Conservation (phyloP, 2,888 invertebrate species). For the Thelaira solivaga region DNA sequence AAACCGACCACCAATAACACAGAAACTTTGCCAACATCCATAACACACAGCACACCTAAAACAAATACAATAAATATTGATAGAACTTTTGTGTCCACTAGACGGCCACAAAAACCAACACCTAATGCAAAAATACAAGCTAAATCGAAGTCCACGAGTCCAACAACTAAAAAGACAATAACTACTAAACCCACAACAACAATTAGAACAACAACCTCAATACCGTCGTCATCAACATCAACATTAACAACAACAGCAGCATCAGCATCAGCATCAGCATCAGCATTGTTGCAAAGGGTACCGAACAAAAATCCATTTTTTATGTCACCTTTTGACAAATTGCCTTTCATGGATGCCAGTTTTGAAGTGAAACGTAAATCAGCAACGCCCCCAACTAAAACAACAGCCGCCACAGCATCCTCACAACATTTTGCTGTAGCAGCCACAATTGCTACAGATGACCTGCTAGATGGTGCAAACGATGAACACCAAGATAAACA, state of each 20-base stretch:
- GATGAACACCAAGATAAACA: conserved; percentile 24
- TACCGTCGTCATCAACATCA: background rate
- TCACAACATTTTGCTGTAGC: conserved; percentile 52
- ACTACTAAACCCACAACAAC: conserved; percentile 29
- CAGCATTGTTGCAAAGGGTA: conserved; percentile 32
- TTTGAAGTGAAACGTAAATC: conserved; percentile 70
- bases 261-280: background rate
- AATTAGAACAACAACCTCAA: conserved; percentile 37
- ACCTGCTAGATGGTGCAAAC: conserved; percentile 11
- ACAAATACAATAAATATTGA: conserved; percentile 60
- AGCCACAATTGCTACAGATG: conserved; percentile 25
- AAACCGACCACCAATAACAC: conserved; percentile 61
- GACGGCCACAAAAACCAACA: conserved; percentile 52
- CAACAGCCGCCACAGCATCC: conserved; percentile 1
- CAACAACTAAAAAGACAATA: conserved; percentile 39
- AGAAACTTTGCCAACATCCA: conserved; percentile 56
- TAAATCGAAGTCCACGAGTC: conserved; percentile 41
- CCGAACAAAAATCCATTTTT: conserved; percentile 69
- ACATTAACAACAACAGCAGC: background rate
- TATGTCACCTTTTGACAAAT: conserved; percentile 74
- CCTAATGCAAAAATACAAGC: conserved; percentile 39
- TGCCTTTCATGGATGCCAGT: conserved; percentile 75
- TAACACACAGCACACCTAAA: conserved; percentile 60
- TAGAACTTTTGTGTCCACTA: conserved; percentile 26
- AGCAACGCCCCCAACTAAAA: conserved; percentile 65